phyloP scores from a whole-genome alignment of 2,888 invertebrate species.

The Tanytarsus gracilentus region DNA sequence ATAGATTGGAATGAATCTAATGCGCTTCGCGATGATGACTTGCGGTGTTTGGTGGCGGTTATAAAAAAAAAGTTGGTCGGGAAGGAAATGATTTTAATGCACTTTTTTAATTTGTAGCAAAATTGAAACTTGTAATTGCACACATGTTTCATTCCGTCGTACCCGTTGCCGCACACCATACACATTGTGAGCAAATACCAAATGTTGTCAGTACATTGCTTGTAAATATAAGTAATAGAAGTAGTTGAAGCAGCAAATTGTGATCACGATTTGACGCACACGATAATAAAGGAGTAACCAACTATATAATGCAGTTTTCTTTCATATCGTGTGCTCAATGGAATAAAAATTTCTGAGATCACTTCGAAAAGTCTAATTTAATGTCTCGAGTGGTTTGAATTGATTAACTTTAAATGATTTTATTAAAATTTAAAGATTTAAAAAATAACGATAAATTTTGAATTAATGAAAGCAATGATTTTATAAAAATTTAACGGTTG shows the following conservation, averaged over 20 bases:
- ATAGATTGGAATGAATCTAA: background rate
- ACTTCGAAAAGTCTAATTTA: too few species aligned
- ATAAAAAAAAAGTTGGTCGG: background rate
- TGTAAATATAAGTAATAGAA: background rate
- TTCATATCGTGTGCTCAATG: background rate
- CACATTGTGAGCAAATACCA: constrained; percentile 16
- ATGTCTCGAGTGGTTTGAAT: too few species aligned
- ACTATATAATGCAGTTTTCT: constrained; percentile 1
- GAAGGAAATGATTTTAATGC: constrained; percentile 27
- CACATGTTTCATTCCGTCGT: constrained; percentile 18
- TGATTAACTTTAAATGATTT: too few species aligned
- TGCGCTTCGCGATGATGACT: background rate
- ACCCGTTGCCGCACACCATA: background rate
- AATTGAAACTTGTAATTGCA: constrained; percentile 28
- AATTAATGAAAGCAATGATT: too few species aligned
- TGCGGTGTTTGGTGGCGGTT: constrained; percentile 1
- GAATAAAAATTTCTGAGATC: background rate
- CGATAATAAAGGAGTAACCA: constrained; percentile 2
- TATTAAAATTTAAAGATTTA: too few species aligned
- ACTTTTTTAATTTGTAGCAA: constrained; percentile 25
- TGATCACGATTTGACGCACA: constrained; percentile 29
- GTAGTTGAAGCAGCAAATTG: background rate
- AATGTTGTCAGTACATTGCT: constrained; percentile 16
- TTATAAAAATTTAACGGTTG: too few species aligned
- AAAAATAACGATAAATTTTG: too few species aligned